phyloP scores from a whole-genome alignment of 2,797 vertebrate species.

The Pteronotus mesoamericanus region DNA sequence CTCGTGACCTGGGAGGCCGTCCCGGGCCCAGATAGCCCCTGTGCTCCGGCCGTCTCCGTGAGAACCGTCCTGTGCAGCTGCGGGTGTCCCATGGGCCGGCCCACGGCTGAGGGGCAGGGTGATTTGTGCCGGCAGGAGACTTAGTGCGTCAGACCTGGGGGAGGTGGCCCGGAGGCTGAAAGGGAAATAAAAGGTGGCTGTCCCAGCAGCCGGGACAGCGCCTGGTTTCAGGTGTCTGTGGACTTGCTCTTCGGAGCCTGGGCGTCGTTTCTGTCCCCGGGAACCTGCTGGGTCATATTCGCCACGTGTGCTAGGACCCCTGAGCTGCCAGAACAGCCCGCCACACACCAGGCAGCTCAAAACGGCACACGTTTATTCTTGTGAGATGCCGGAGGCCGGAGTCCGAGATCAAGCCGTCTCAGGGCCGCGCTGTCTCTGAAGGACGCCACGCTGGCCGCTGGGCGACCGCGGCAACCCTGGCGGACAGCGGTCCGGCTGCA shows the following conservation, averaged over 20 bases:
- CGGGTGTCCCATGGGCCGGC: background rate
- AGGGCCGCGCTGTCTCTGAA: accelerated
- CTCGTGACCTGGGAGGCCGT: background rate
- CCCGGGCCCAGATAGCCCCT: background rate
- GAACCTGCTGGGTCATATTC: background rate
- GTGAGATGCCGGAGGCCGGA: background rate
- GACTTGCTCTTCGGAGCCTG: constrained; percentile 6
- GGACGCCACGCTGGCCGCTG: background rate
- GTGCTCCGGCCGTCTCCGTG: background rate
- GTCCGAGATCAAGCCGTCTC: background rate
- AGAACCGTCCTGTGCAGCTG: accelerated
- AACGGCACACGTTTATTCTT: background rate
- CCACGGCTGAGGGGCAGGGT: constrained; percentile 28
- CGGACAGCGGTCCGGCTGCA: too few relatives aligned
- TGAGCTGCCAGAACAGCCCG: accelerated
- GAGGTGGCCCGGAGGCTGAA: constrained; percentile 45
- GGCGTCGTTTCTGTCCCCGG: background rate
- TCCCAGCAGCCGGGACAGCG: background rate
- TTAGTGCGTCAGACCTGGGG: background rate
- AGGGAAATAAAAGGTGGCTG: constrained; percentile 32
- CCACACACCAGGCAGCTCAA: background rate
- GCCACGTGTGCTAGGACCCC: accelerated
- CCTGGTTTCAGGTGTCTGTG: constrained; percentile 58
- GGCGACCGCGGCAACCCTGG: accelerated
- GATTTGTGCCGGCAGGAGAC: constrained; percentile 38